These are phyloP conservation scores for Graptemys geographica DNA, from an alignment of 2,797 vertebrate species.

Conservation along the genomic window DNA sequence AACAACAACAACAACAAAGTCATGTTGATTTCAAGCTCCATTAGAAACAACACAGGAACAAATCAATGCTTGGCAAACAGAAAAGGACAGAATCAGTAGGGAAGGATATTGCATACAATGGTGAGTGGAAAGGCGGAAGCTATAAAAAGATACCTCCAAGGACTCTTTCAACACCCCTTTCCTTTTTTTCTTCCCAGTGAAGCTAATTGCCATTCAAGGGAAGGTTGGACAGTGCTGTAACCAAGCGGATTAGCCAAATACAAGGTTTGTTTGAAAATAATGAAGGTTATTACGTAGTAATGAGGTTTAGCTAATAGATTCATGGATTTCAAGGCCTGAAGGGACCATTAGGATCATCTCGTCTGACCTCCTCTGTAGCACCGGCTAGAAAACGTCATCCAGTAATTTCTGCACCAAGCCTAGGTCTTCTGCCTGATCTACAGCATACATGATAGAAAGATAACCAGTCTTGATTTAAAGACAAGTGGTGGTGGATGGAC, in stretches of 20 bases:
- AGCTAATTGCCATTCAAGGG: conserved; percentile 62
- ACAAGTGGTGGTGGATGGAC: accelerated
- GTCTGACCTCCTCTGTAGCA: neutral
- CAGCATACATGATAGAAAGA: neutral
- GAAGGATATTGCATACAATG: conserved; percentile 44
- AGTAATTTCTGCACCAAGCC: neutral
- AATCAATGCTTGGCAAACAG: conserved; percentile 76
- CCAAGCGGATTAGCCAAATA: conserved; percentile 67
- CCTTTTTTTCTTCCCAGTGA: conserved; percentile 65
- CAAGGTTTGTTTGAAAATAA: conserved; percentile 65
- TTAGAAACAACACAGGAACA: conserved; percentile 71
- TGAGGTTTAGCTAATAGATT: conserved; percentile 65
- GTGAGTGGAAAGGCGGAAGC: conserved; percentile 23
- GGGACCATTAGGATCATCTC: conserved; percentile 34
- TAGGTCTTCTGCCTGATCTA: neutral
- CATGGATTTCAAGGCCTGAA: neutral
- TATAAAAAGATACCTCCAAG: conserved; percentile 68
- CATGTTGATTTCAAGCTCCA: conserved; percentile 77
- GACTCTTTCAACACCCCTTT: conserved; percentile 61
- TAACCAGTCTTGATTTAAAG: neutral
- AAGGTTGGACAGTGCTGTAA: conserved; percentile 66
- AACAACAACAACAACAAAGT: conserved; percentile 61
- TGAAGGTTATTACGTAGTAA: conserved; percentile 69
- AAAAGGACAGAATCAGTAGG: conserved; percentile 65
- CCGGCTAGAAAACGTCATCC: neutral